Base-by-base conservation (phyloP, 2,888 invertebrate genomes). In the Calameuta idolon region DNA sequence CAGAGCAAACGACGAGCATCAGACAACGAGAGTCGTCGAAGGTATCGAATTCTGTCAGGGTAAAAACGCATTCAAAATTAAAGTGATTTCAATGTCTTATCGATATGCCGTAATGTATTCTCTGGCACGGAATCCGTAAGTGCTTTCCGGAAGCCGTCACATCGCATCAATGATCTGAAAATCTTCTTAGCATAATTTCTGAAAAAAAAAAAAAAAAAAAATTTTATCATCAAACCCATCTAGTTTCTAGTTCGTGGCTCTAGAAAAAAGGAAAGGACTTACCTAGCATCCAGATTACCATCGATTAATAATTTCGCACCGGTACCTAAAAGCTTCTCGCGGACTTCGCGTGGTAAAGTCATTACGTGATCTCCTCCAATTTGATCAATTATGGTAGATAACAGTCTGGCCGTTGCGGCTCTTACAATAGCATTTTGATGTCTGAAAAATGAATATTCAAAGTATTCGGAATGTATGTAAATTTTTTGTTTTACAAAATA, bases 401-500 rank as follows among this genome's bases (percentile, higher is more conserved):
- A 90, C 77, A 98, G 94, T 87, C 96, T 95, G 1, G 97, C 96
- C 0, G 97, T 94, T 11, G 97, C 95, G 74, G 97, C 96, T 37
- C 98, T 94, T 5, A 99, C 98, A 9, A 96, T 93, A 0, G 96
- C 96, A 89, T 98, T 98, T 84, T 97, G 97, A 91, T 99, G 98
- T 23, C 93, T 93, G 83, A 5, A 87, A 81, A 73, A 37, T 35
- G 68, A 40, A 37, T 34, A 34, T 31, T 40, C 23, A 76, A 23
- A 76, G 30, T 37, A 74, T 33, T 37, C n/a, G 5, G 23, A 55
- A 77, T 74, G 40, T 74, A 11, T 15, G 34, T 12, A 5, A 11
- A n/a, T 77, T 37, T 77, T 77, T 30, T 34, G 11, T 69, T 35
- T 40, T 69, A 69, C 30, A 5, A 37, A 30, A 23, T 40, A 69